Percentiles rank a stretch among this genome's conserved stretches.
Conservation (phyloP, 2,888 invertebrate species). For the Drosophila pegasa region DNA sequence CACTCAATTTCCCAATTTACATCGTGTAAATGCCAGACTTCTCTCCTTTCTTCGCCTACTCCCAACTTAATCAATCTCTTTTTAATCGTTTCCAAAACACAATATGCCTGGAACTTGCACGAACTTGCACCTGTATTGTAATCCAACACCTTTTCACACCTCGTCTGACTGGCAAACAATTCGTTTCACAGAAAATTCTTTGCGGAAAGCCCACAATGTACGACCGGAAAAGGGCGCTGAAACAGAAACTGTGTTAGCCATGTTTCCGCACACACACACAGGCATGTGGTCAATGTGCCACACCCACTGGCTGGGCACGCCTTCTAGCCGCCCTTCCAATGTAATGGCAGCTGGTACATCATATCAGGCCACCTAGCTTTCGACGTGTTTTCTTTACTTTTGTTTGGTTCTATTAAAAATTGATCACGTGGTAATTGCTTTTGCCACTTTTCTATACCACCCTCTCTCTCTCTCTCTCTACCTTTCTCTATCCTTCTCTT, state of each 20-base stretch:
- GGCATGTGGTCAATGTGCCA: slow-evolving; percentile 10
- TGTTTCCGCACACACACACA: slow-evolving; percentile 49
- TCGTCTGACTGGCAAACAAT: slow-evolving; percentile 45
- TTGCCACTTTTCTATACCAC: slow-evolving; percentile 1
- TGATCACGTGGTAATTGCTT: slow-evolving; percentile 65
- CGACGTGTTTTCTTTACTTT: slow-evolving; percentile 12
- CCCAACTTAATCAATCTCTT: background rate
- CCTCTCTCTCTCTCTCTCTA: background rate
- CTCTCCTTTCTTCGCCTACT: background rate
- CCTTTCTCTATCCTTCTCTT: background rate
- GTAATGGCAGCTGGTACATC: slow-evolving; percentile 33
- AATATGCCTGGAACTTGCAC: background rate
- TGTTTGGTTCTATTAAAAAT: slow-evolving; percentile 55
- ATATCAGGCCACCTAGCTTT: slow-evolving; percentile 23
- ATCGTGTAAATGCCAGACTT: background rate
- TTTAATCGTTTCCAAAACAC: slow-evolving; percentile 7
- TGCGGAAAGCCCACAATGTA: slow-evolving; percentile 67
- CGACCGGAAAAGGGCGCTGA: slow-evolving; percentile 30
- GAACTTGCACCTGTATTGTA: slow-evolving; percentile 1
- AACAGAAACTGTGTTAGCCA: slow-evolving; percentile 34
- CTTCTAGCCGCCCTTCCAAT: background rate
- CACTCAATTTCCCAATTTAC: background rate
- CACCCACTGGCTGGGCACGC: slow-evolving; percentile 12
- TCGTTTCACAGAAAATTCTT: slow-evolving; percentile 55
- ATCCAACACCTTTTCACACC: background rate